Evolutionary conservation across 2,888 invertebrate genomes (phyloP).

Genomic region (Dryococelus australis): DNA sequence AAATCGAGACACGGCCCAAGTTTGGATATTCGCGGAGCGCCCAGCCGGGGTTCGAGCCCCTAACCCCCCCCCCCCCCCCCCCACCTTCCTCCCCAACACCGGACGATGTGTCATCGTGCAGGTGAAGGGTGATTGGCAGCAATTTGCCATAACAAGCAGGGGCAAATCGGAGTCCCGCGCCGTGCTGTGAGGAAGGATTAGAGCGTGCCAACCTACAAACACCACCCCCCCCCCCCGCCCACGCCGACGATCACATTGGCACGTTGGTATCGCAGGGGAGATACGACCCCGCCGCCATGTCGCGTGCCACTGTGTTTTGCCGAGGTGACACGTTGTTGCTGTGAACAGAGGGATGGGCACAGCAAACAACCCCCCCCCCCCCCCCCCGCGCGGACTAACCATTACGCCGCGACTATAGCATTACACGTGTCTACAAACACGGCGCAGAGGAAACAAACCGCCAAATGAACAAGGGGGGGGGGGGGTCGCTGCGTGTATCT

Average conservation of each 20-base stretch:
- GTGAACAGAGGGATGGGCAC: neutral
- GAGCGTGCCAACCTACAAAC: neutral
- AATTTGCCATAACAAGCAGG: neutral
- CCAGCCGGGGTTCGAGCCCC: too few relatives aligned
- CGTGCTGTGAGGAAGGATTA: neutral
- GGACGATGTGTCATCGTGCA: too few relatives aligned
- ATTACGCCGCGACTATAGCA: slow-evolving; percentile 8
- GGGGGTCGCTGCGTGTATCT: too few relatives aligned
- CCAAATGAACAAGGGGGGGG: too few relatives aligned
- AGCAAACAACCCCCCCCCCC: too few relatives aligned
- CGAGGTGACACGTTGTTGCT: neutral
- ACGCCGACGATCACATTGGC: too few relatives aligned
- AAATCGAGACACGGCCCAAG: too few relatives aligned
- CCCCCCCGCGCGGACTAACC: neutral
- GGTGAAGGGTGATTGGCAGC: neutral
- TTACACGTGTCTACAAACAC: slow-evolving; percentile 3
- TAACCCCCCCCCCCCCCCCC: too few relatives aligned
- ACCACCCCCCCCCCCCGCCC: neutral
- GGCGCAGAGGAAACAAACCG: neutral
- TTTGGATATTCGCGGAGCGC: too few relatives aligned
- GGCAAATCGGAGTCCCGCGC: neutral
- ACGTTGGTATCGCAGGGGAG: neutral
- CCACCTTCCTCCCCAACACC: too few relatives aligned
- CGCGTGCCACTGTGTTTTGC: neutral
- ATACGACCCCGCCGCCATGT: neutral